phyloP scores from a whole-genome alignment of 2,888 invertebrate genomes.

The Philereme vetulata region DNA sequence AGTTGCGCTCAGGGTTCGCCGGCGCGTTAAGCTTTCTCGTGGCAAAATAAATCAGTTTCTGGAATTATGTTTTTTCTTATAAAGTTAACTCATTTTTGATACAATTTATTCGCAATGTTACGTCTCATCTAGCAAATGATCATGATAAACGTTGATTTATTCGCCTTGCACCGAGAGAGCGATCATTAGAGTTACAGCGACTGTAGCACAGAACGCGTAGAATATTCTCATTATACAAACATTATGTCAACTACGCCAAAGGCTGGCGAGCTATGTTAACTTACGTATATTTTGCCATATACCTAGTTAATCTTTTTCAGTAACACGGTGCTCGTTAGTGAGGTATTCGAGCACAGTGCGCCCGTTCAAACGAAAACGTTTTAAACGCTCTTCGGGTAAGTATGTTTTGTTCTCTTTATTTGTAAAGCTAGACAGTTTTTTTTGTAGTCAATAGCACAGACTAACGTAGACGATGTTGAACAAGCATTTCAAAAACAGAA shows the following conservation, averaged over 20 bases:
- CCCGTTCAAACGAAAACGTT: slow-evolving; percentile 68
- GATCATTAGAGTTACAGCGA: slow-evolving; percentile 26
- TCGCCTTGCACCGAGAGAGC: slow-evolving; percentile 17
- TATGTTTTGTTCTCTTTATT: slow-evolving; percentile 47
- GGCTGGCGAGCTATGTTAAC: slow-evolving; percentile 24
- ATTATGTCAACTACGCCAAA: slow-evolving; percentile 41
- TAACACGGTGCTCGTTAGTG: slow-evolving; percentile 71
- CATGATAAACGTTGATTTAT: not conserved
- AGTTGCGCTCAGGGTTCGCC: no score
- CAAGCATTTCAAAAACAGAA: no score
- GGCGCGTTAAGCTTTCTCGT: no score
- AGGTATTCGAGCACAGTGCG: slow-evolving; percentile 54
- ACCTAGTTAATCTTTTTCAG: slow-evolving; percentile 61
- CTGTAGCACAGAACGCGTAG: slow-evolving; percentile 17
- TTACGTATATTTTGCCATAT: slow-evolving; percentile 44
- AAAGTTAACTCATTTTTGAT: no score
- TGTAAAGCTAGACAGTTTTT: slow-evolving; percentile 24
- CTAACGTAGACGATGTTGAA: no score
- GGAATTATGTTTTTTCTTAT: no score
- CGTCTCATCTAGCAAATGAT: not conserved
- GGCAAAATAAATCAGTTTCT: no score
- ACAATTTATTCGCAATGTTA: no score
- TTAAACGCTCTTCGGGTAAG: slow-evolving; percentile 73
- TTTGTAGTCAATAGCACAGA: not conserved
- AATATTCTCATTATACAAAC: slow-evolving; percentile 39